Evolutionary conservation across 1,140 invertebrate genomes (phyloP).

Genomic region (Mizuhopecten yessoensis): DNA sequence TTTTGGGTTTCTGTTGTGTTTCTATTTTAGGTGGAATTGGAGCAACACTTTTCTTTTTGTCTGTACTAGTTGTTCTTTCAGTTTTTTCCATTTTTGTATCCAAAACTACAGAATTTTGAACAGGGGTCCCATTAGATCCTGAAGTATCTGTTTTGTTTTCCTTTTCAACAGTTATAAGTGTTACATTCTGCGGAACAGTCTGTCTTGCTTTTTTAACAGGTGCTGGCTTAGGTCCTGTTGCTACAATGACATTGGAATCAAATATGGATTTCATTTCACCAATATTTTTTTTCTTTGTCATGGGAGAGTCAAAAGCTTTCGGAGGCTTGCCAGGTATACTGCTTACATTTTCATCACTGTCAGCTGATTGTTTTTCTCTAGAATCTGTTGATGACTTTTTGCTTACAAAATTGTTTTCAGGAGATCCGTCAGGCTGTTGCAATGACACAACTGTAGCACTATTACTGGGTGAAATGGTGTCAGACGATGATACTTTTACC

Average conservation of each 20-base stretch:
- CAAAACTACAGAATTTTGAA: background rate
- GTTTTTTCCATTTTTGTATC: constrained; percentile 15
- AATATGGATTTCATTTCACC: constrained; percentile 61
- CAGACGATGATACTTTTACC: background rate
- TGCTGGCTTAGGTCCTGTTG: background rate
- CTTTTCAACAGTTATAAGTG: constrained; percentile 14
- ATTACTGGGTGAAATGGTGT: background rate
- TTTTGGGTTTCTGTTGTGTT: background rate
- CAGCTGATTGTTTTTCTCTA: constrained; percentile 42
- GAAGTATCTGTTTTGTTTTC: constrained; percentile 26
- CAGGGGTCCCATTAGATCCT: background rate
- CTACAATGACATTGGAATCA: constrained; percentile 54
- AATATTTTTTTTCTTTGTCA: constrained; percentile 54
- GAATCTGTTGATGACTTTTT: constrained; percentile 51
- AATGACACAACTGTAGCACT: background rate
- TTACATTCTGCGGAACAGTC: background rate
- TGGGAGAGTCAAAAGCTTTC: constrained; percentile 57
- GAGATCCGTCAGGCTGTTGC: background rate
- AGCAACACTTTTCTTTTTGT: background rate
- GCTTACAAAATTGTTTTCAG: constrained; percentile 43
- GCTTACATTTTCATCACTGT: no score
- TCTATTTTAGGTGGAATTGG: background rate
- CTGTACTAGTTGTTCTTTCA: constrained; percentile 8
- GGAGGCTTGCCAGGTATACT: background rate
- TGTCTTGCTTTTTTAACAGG: background rate